These are phyloP conservation scores for Cyrtonyx montezumae DNA, from an alignment of 2,113 vertebrate species.

Conservation along the genomic window DNA sequence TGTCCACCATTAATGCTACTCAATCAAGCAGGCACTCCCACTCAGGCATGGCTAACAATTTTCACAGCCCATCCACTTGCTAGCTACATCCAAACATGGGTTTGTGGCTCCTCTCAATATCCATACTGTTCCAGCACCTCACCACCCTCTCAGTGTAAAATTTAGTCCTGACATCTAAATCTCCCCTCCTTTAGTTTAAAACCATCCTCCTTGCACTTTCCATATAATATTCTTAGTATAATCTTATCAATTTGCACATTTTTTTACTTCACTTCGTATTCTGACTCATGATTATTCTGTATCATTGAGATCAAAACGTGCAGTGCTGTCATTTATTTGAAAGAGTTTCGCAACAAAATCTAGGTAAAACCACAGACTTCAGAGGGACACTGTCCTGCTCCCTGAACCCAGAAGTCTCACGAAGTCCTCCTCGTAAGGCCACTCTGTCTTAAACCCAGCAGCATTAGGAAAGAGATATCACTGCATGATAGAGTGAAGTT, in stretches of 20 bases:
- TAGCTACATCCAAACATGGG: background rate
- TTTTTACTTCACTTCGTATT: background rate
- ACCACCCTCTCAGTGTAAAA: too few relatives aligned
- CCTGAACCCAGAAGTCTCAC: background rate
- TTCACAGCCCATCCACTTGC: background rate
- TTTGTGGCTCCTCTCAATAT: background rate
- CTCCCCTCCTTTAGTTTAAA: too few relatives aligned
- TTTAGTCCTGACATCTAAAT: too few relatives aligned
- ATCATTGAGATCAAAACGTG: background rate
- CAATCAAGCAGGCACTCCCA: background rate
- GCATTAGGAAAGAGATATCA: background rate
- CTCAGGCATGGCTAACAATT: background rate
- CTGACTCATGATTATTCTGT: background rate
- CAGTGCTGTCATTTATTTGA: background rate
- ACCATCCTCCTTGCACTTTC: background rate
- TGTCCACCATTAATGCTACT: background rate
- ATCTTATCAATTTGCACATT: background rate
- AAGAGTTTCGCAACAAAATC: background rate
- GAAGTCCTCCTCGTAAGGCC: background rate
- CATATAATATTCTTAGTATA: background rate
- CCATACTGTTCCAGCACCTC: background rate
- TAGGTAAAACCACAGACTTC: background rate
- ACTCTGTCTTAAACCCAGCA: background rate
- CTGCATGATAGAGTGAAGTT: background rate
- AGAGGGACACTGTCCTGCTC: background rate